Conservation (phyloP, 2,797 vertebrate genomes). For the Toxotes lorentzi region DNA sequence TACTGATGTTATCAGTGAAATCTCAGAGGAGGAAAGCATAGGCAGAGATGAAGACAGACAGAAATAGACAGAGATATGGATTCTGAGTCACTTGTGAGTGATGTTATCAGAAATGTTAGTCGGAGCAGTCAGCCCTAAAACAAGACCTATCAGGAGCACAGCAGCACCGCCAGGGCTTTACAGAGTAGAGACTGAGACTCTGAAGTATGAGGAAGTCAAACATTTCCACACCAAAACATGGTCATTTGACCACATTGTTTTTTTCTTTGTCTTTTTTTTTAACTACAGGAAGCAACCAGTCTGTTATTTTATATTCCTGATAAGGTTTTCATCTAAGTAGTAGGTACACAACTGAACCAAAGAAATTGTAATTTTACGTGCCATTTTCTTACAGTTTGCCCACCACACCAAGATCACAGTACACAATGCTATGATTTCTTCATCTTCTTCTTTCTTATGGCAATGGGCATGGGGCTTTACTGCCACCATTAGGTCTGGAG, state of each 20-base stretch:
- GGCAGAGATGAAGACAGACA: constrained; percentile 25
- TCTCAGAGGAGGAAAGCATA: constrained; percentile 31
- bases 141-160: constrained; percentile 41
- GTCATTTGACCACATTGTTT: constrained; percentile 7
- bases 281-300: constrained; percentile 1
- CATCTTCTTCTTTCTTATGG: neutral
- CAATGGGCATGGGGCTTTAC: no score
- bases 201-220: neutral
- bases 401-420: neutral
- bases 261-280: neutral
- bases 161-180: constrained; percentile 32
- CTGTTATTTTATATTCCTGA: neutral
- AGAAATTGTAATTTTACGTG: no score
- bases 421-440: neutral
- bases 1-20: constrained; percentile 32
- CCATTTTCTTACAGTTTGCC: neutral
- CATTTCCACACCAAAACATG: constrained; percentile 8
- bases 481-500: no score
- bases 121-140: constrained; percentile 53
- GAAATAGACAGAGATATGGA: constrained; percentile 33
- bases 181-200: neutral
- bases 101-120: constrained; percentile 60
- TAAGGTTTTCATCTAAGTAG: neutral
- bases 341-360: neutral
- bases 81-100: constrained; percentile 45